These are phyloP conservation scores for Blennius ocellaris DNA, from an alignment of 2,113 vertebrate genomes.

Conservation along the genomic window DNA sequence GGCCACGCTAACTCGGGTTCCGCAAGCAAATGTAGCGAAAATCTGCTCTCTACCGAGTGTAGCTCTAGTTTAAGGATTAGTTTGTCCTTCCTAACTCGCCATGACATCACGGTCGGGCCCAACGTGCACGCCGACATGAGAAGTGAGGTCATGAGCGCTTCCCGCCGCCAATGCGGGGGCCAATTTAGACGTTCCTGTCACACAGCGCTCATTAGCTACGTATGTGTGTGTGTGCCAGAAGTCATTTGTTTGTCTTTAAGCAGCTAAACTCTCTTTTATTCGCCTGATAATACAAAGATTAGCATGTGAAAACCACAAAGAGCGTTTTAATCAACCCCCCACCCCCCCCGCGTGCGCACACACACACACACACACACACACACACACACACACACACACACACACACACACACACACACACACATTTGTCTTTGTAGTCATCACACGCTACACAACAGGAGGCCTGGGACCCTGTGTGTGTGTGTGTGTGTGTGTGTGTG, in stretches of 20 bases:
- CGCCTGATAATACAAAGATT: constrained; percentile 75
- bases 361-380: constrained; percentile 30
- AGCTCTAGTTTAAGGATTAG: too few relatives aligned
- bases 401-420: constrained; percentile 10
- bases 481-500: background rate
- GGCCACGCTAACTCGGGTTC: too few relatives aligned
- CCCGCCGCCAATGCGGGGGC: constrained; percentile 26
- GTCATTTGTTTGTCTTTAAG: constrained; percentile 80
- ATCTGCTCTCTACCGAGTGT: too few relatives aligned
- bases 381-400: constrained; percentile 36
- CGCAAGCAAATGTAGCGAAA: too few relatives aligned
- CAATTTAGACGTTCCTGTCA: constrained; percentile 62
- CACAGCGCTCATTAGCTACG: constrained; percentile 62
- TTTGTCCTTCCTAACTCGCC: too few relatives aligned
- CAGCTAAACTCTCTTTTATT: constrained; percentile 76
- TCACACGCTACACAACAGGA: background rate
- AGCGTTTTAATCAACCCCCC: constrained; percentile 69
- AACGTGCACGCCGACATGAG: constrained; percentile 34
- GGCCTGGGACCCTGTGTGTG: background rate
- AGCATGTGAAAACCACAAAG: constrained; percentile 76
- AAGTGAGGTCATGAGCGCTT: constrained; percentile 57
- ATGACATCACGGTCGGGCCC: constrained; percentile 57
- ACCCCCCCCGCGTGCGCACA: constrained; percentile 17
- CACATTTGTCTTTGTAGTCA: background rate
- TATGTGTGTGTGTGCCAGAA: constrained; percentile 68